A percentile compares a stretch with the other conserved stretches of the same genome.
Conservation (phyloP, 1,140 invertebrate species). For the Lepeophtheirus salmonis region DNA sequence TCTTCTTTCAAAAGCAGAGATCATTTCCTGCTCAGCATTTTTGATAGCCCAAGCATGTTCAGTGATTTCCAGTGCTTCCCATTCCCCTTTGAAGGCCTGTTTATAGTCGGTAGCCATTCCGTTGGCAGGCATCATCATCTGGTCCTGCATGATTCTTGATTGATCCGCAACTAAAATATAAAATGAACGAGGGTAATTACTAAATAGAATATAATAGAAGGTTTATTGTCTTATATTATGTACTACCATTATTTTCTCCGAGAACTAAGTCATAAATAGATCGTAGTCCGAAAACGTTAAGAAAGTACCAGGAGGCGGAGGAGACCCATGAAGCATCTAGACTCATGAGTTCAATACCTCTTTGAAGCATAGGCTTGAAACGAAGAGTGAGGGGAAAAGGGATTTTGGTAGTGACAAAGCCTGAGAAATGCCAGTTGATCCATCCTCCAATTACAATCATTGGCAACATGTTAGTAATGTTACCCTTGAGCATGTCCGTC, state of each 20-base stretch:
- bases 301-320: slow-evolving; percentile 98
- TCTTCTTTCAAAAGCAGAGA: too few species aligned
- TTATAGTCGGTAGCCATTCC: slow-evolving; percentile 92
- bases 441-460: slow-evolving; percentile 98
- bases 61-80: slow-evolving; percentile 92
- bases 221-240: too few species aligned
- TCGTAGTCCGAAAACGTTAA: slow-evolving; percentile 94
- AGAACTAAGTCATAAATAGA: slow-evolving; percentile 94
- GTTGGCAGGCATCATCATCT: slow-evolving; percentile 91
- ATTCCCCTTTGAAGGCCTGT: slow-evolving; percentile 95
- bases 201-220: slow-evolving; percentile 14
- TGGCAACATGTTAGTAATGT: slow-evolving; percentile 90
- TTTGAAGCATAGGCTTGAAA: slow-evolving; percentile 97
- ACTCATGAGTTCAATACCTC: slow-evolving; percentile 83
- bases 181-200: slow-evolving; percentile 20
- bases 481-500: slow-evolving; percentile 98
- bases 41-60: slow-evolving; percentile 76
- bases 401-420: slow-evolving; percentile 81
- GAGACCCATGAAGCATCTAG: slow-evolving; percentile 98
- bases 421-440: slow-evolving; percentile 99
- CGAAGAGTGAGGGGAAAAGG: slow-evolving; percentile 63
- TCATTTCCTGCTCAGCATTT: slow-evolving; percentile 46
- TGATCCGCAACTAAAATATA: slow-evolving; percentile 81
- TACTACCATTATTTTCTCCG: slow-evolving; percentile 84
- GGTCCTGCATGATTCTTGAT: slow-evolving; percentile 87